Percentiles rank a stretch among this genome's conserved stretches.
Evolutionary conservation across 64 coral and sea anemone species (phyloP).

Genomic region (Catalaphyllia jardinei): DNA sequence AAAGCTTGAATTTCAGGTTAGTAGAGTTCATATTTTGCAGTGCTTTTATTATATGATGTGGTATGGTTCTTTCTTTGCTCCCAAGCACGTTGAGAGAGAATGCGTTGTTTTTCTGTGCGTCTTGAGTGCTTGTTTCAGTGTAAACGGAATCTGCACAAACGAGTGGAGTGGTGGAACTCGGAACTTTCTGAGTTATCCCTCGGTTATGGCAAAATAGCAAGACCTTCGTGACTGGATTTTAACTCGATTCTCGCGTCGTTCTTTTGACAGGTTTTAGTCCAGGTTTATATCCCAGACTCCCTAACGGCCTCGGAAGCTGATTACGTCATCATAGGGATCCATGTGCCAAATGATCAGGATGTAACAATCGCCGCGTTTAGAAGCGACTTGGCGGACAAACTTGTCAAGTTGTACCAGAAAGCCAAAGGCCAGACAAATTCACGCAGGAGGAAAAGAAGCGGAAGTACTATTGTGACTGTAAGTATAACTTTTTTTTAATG

Average conservation of each 20-base stretch:
- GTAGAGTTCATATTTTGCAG: neutral
- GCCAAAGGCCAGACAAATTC: slow-evolving; percentile 23
- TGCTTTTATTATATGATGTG: neutral
- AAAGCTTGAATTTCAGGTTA: slow-evolving; percentile 45
- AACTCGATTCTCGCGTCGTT: neutral
- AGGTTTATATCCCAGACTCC: slow-evolving; percentile 68
- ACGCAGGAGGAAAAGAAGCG: slow-evolving; percentile 75
- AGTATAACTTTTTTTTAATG: no score
- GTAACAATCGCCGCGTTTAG: slow-evolving; percentile 28
- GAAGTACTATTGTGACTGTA: slow-evolving; percentile 84
- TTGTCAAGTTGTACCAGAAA: slow-evolving; percentile 63
- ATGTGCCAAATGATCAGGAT: slow-evolving; percentile 22
- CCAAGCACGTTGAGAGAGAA: neutral
- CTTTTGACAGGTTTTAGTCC: slow-evolving; percentile 58
- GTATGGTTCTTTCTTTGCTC: neutral
- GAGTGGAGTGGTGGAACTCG: no score
- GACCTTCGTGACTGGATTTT: neutral
- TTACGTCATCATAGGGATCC: slow-evolving; percentile 60
- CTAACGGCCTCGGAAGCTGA: slow-evolving; percentile 51
- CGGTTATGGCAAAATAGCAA: neutral
- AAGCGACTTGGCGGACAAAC: slow-evolving; percentile 70
- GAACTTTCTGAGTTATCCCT: no score
- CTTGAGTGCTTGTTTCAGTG: no score
- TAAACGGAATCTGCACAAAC: no score
- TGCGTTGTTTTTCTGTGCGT: no score